Evolutionary conservation across 2,797 vertebrate species (phyloP), one percentile per base, ranked within the genome.

Genomic region (Eremophila alpestris): DNA sequence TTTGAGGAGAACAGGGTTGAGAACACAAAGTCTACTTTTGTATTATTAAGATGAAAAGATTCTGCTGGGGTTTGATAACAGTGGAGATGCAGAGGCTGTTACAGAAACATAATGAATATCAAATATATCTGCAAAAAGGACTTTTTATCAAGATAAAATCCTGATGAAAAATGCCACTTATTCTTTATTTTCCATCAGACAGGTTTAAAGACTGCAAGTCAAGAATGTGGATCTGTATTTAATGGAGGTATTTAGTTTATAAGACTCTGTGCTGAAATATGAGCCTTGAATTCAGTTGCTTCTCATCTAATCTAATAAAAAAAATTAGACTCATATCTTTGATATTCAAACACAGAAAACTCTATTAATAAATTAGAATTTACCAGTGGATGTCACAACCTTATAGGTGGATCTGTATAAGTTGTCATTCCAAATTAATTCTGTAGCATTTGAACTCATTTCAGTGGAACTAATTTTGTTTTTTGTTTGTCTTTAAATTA

Each of bases 21-120:
- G 86, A 89, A 80, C 49, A 71, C 63, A 83, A 56, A 59, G 54
- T 83, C 88, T 91, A 5, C 87, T 91, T 94, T 93, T 90, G 59
- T 93, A 26, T 96, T 89, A 94, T 90, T 90, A 82, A 95, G 95
- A 96, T 95, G 82, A 95, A 96, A 95, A 94, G 93, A 89, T 96
- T 96, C 91, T 96, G 94, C 62, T 64, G 48, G 43, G 60, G 46
- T 95, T 90, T 96, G 97, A 97, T 97, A 96, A 96, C 89, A 73
- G 89, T 94, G 71, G 34, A 89, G 84, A 93, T 96, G 73, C 84
- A 83, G 88, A 77, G 71, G 40, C 55, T 94, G 89, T 94, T 94
- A 88, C 19, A 70, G 82, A 60, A 94, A 87, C 24, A 49, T 87
- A 92, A 96, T 69, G 80, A 93, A 91, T 93, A 95, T 94, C 90